Percentiles rank a stretch among this genome's conserved stretches.
Conservation (phyloP, 2,797 vertebrate species). For the Acridotheres tristis region DNA sequence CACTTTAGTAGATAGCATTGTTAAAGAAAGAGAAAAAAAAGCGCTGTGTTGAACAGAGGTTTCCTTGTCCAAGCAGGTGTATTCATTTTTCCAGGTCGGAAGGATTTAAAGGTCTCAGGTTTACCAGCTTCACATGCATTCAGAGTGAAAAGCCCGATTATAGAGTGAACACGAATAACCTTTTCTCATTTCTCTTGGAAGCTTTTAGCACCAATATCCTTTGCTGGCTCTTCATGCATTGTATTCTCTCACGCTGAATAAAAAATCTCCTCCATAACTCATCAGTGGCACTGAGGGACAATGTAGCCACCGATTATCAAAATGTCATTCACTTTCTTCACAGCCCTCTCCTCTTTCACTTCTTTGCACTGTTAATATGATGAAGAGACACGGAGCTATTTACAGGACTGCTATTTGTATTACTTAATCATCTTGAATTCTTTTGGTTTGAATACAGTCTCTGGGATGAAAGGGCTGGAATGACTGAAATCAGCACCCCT, state of each 20-base stretch:
- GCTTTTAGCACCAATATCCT: constrained; percentile 61
- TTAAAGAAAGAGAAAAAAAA: constrained; percentile 46
- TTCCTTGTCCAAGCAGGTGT: constrained; percentile 45
- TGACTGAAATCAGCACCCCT: constrained; percentile 17
- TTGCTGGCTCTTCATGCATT: constrained; percentile 17
- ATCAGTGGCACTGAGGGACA: constrained; percentile 7
- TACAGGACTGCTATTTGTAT: constrained; percentile 57
- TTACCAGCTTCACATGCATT: constrained; percentile 59
- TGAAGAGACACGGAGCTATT: constrained; percentile 42
- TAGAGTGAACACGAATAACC: neutral
- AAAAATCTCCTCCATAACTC: constrained; percentile 33
- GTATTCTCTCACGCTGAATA: constrained; percentile 16
- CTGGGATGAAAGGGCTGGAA: constrained; percentile 51
- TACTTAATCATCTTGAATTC: constrained; percentile 45
- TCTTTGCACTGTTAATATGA: constrained; percentile 34
- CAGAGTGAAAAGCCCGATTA: constrained; percentile 42
- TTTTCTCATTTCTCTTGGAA: constrained; percentile 54
- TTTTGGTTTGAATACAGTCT: constrained; percentile 49
- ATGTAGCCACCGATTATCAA: neutral
- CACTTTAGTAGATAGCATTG: neutral
- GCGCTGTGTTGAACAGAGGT: constrained; percentile 55
- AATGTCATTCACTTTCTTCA: neutral
- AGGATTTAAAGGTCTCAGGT: constrained; percentile 60
- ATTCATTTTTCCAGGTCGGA: constrained; percentile 43
- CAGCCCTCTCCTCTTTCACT: constrained; percentile 31